Conservation (phyloP, 35 echinoderm and acorn worm genomes). For the Ophioderma brevispina region DNA sequence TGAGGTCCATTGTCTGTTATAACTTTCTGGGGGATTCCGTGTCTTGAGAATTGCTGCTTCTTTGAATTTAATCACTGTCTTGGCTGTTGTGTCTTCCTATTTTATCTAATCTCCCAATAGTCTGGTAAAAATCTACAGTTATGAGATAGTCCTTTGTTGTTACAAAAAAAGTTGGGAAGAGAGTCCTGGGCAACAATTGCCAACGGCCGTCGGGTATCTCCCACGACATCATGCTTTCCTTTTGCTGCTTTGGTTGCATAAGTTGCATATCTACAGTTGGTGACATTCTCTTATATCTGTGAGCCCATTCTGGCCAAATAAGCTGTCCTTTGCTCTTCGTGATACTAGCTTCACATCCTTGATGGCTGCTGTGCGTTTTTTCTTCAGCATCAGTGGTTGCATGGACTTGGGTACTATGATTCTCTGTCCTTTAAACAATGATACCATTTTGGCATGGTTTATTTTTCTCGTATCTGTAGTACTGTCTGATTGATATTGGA, state of each 20-base stretch:
- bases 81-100: slow-evolving; percentile 29
- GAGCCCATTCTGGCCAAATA: slow-evolving; percentile 46
- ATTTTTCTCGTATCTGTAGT: slow-evolving; percentile 48
- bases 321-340: slow-evolving; percentile 64
- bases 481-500: background rate
- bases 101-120: slow-evolving; percentile 57
- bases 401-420: background rate
- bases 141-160: slow-evolving; percentile 48
- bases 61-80: background rate
- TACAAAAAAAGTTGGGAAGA: slow-evolving; percentile 38
- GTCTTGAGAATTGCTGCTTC: slow-evolving; percentile 27
- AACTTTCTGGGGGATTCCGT: slow-evolving; percentile 59
- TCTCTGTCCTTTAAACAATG: background rate
- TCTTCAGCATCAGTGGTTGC: slow-evolving; percentile 14
- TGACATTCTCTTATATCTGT: slow-evolving; percentile 44
- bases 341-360: slow-evolving; percentile 51
- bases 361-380: slow-evolving; percentile 61
- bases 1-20: slow-evolving; percentile 71
- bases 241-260: slow-evolving; percentile 40
- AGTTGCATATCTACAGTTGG: slow-evolving; percentile 49
- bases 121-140: slow-evolving; percentile 55
- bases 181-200: slow-evolving; percentile 45
- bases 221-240: slow-evolving; percentile 37
- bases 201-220: slow-evolving; percentile 53
- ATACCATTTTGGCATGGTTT: background rate